Evolutionary conservation across 2,797 vertebrate genomes (phyloP).

Genomic region (Falco peregrinus): DNA sequence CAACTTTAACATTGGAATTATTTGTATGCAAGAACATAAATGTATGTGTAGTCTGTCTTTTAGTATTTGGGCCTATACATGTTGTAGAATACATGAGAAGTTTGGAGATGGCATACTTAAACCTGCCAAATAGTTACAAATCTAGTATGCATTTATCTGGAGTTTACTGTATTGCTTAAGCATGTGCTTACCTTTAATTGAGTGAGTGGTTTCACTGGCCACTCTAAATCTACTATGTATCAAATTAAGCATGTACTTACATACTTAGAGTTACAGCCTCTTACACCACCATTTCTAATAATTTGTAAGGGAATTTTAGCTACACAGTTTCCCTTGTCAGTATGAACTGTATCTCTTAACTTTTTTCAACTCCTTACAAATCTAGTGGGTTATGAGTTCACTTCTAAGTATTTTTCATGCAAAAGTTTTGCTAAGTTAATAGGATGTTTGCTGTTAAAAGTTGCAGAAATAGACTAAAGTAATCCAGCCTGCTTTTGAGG

Average conservation of each 20-base stretch:
- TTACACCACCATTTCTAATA: background rate
- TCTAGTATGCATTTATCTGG: background rate
- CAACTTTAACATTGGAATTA: background rate
- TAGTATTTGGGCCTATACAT: background rate
- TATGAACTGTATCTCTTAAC: background rate
- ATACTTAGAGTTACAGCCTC: background rate
- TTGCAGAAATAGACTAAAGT: background rate
- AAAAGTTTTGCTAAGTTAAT: background rate
- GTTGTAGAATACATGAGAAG: background rate
- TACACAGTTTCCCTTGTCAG: background rate
- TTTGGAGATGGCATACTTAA: background rate
- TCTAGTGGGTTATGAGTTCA: background rate
- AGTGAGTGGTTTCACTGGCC: background rate
- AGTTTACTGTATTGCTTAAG: background rate
- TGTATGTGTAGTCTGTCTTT: background rate
- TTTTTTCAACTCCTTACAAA: background rate
- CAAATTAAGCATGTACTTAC: background rate
- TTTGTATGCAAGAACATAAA: background rate
- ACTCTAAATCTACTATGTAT: background rate
- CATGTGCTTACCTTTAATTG: background rate
- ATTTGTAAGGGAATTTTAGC: background rate
- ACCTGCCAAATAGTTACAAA: background rate
- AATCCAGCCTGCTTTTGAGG: conserved; percentile 14
- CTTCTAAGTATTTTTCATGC: background rate
- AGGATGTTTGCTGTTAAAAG: background rate